Evolutionary conservation across 1,140 invertebrate genomes (phyloP), one percentile per base, ranked within the genome.

Genomic region (Drosophila sucinea): DNA sequence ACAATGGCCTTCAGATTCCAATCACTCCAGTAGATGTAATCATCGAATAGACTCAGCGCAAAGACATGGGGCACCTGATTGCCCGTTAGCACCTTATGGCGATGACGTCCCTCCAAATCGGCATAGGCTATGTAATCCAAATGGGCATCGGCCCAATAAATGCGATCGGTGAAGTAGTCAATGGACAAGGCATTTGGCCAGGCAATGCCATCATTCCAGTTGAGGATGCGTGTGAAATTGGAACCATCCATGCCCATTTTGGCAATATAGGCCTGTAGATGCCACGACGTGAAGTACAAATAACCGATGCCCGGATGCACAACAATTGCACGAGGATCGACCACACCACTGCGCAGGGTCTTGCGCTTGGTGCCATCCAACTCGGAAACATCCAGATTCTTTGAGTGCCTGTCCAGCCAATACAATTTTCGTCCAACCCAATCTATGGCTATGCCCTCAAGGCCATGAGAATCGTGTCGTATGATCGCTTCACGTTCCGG

Each of bases 111-210:
- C 92, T 98, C 97, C 44, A 99, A 94, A 93, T 99, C 97, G 3
- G 96, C 95, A 63, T 95, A 99, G 27, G 98, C 98, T 33, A 99
- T 99, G 78, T 99, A 99, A 93, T 99, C 98, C 29, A 99, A 93
- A 94, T 99, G 99, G 76, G 98, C 99, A 92, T 99, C 99, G 0
- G 98, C 98, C 96, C 97, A 99, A 93, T 97, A 99, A 17, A 99
- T 95, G 77, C 96, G 94, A 77, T 99, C 96, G 2, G 98, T 98
- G 86, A 99, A 98, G 90, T 98, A 99, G 86, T 99, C 99, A 58
- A 99, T 97, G 0, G 98, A 98, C 0, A 99, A 91, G 2, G 98
- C 98, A 92, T 99, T 99, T 0, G 99, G 98, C 98, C 98, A 99
- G 11, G 98, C 98, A 17, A 99, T 96, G 81, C 98, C 98, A 66